Evolutionary conservation across 1,140 invertebrate species (phyloP), one percentile per base, ranked within the genome.

Genomic region (Drosophila neocordata): DNA sequence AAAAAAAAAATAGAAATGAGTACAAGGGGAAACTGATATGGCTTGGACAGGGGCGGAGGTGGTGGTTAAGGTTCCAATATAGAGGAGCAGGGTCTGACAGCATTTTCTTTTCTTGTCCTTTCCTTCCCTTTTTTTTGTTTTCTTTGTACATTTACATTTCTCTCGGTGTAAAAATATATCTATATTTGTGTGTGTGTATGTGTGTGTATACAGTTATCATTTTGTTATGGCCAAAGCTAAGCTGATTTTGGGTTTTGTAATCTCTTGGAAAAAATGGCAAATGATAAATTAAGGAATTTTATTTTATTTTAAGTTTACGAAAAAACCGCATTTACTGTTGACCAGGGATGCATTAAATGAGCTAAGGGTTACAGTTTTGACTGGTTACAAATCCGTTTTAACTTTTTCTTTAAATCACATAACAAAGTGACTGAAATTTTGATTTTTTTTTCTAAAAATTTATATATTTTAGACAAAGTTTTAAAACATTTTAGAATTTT

Each of bases 161-260:
- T 70, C 61, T 69, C 2, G 34, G 38, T 44, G 37, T 48, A 34
- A 64, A 20, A 48, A 11, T 18, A 48, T 48, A 7, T 48, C 18
- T 48, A 15, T 6, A 31, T 31, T 31, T 31, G 34, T 55, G 51
- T 48, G 44, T 24, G 57, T 24, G 12, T 12, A 55, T 57, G 9
- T 60, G 11, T 60, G 34, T 38, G 55, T 65, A 48, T 64, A 31
- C 79, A 20, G 41, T 48, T 48, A 51, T 79, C 44, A 69, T 74
- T 69, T 63, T 48, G 35, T 59, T 27, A 66, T 62, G 55, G 66
- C 74, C 24, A 73, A 48, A 48, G 41, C 41, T 48, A 48, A 48
- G 41, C 41, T 48, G 41, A 48, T 48, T 48, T 48, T 48, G 41
- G 41, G 41, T 48, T 48, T 48, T 48, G 41, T 48, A 48, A 48